phyloP scores from a whole-genome alignment of 2,113 vertebrate genomes.

The Ophthalmolycus amberensis region DNA sequence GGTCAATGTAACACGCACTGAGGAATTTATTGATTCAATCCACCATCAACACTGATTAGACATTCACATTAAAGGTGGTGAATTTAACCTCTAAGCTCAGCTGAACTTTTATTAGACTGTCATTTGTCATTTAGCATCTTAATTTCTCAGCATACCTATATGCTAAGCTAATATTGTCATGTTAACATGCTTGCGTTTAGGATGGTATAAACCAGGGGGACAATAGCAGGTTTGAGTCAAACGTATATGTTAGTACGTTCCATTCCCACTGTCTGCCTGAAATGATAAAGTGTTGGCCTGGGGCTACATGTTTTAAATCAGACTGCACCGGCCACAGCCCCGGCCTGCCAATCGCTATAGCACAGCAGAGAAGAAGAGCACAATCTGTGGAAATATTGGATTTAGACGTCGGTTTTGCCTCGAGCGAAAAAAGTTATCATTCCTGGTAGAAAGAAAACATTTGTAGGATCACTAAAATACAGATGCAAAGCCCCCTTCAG shows the following conservation, averaged over 20 bases:
- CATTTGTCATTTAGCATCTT: not conserved
- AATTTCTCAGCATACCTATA: not conserved
- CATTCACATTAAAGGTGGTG: not conserved
- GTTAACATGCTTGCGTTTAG: not conserved
- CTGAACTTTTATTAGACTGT: not conserved
- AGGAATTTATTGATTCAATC: not conserved
- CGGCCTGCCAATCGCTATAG: not conserved
- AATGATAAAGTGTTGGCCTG: constrained; percentile 6
- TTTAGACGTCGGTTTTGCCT: constrained; percentile 10
- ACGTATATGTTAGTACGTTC: not conserved
- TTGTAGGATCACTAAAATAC: constrained; percentile 12
- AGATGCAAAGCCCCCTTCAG: not conserved
- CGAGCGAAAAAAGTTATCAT: not conserved
- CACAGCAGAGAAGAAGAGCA: not conserved
- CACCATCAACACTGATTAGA: not conserved
- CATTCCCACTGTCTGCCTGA: not conserved
- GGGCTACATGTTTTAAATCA: constrained; percentile 10
- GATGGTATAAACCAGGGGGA: not conserved
- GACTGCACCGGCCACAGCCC: not conserved
- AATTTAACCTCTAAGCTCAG: not conserved
- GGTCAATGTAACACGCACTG: too few species aligned
- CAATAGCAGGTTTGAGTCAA: not conserved
- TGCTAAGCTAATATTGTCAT: not conserved
- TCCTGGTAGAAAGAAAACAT: constrained; percentile 17
- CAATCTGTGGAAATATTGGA: constrained; percentile 2